phyloP scores from a whole-genome alignment of 2,888 invertebrate genomes.

The Ochropacha duplaris region DNA sequence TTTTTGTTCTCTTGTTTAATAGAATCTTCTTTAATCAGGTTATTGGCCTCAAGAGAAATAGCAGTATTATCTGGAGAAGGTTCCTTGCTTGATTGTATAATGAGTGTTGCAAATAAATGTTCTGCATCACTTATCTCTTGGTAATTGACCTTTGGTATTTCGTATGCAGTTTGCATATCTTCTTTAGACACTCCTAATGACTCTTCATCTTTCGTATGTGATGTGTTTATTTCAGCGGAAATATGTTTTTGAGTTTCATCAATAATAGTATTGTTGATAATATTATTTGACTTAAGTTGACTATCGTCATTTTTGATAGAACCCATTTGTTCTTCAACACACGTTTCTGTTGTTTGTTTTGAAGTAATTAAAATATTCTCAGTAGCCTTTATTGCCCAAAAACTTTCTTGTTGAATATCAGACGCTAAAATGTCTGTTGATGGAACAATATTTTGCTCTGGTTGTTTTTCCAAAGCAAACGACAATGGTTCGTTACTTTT shows the following conservation, averaged over 20 bases:
- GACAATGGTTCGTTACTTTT: constrained; percentile 8
- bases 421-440: constrained; percentile 7
- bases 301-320: no score
- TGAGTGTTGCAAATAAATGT: constrained; percentile 31
- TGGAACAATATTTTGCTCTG: constrained; percentile 16
- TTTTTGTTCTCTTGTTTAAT: constrained; percentile 4
- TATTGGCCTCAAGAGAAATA: background rate
- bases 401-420: constrained; percentile 22
- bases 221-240: no score
- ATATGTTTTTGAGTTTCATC: background rate
- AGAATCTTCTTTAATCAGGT: background rate
- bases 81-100: constrained; percentile 26
- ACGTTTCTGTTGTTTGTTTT: constrained; percentile 3
- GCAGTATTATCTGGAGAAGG: constrained; percentile 9
- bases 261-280: background rate
- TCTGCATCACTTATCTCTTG: constrained; percentile 44
- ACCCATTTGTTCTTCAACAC: no score
- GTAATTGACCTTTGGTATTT: background rate
- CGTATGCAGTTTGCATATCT: background rate
- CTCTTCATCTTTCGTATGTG: background rate
- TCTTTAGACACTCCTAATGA: background rate
- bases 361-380: constrained; percentile 34
- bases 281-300: background rate
- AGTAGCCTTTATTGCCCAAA: constrained; percentile 29
- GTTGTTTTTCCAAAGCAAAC: constrained; percentile 19